Percentiles rank a stretch among this genome's conserved stretches.
Conservation (phyloP, 2,888 invertebrate species). For the Orthonevra nobilis region DNA sequence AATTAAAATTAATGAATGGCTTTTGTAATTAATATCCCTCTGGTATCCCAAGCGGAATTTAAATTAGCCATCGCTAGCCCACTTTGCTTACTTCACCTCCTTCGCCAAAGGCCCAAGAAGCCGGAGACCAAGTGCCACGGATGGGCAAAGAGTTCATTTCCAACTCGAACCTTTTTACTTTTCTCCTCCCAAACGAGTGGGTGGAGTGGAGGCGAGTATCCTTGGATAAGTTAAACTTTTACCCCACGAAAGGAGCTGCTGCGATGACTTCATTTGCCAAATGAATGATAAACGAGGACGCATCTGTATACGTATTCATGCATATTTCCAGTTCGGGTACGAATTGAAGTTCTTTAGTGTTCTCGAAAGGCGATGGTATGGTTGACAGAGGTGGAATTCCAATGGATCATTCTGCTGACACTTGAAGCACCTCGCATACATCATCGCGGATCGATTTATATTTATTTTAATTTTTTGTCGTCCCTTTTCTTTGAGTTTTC, state of each 20-base stretch:
- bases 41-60: constrained; percentile 72
- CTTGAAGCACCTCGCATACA: constrained; percentile 33
- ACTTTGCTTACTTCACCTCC: constrained; percentile 58
- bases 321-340: constrained; percentile 29
- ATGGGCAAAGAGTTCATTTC: constrained; percentile 55
- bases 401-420: constrained; percentile 45
- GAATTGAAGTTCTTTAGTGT: constrained; percentile 41
- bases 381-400: constrained; percentile 40
- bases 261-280: constrained; percentile 64
- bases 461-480: no score
- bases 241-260: constrained; percentile 23
- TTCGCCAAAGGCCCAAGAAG: constrained; percentile 28
- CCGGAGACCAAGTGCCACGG: neutral
- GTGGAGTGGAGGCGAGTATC: neutral
- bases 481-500: no score
- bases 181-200: neutral
- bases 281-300: constrained; percentile 61
- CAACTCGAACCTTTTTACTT: constrained; percentile 40
- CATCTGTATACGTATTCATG: neutral
- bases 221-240: constrained; percentile 45
- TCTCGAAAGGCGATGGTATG: neutral
- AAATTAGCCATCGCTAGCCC: constrained; percentile 71
- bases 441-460: constrained; percentile 46
- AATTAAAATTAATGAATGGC: constrained; percentile 76
- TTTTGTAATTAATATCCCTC: constrained; percentile 75